phyloP scores from a whole-genome alignment of 2,888 invertebrate genomes.

The Limnephilus rhombicus region DNA sequence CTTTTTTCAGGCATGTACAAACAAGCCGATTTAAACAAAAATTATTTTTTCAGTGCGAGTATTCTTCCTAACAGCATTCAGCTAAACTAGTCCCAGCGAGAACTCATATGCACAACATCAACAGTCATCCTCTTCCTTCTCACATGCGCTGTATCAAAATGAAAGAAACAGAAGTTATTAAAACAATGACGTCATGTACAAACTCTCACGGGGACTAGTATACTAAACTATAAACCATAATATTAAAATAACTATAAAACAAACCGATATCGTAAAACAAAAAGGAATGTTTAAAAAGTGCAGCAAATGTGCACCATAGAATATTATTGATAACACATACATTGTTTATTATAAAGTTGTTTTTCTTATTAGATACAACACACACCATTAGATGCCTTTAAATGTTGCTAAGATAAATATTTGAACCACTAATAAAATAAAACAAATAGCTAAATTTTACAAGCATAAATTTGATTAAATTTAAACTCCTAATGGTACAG shows the following conservation, averaged over 20 bases:
- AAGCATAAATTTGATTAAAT: background rate
- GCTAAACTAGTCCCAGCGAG: background rate
- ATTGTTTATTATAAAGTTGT: background rate
- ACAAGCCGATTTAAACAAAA: background rate
- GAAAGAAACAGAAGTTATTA: too few species aligned
- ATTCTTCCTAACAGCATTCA: background rate
- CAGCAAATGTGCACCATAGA: background rate
- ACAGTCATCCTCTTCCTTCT: too few species aligned
- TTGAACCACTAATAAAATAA: background rate
- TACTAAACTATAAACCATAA: background rate
- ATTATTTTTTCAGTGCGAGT: background rate
- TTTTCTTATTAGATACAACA: background rate
- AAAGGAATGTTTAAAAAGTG: background rate
- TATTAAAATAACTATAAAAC: background rate
- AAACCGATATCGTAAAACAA: background rate
- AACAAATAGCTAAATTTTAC: background rate
- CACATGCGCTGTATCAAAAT: too few species aligned
- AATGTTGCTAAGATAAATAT: background rate
- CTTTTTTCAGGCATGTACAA: too few species aligned
- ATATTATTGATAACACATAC: background rate
- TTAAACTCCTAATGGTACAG: background rate
- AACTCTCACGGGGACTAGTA: too few species aligned
- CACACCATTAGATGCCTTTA: background rate
- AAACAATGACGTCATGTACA: too few species aligned
- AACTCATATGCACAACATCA: too few species aligned